Evolutionary conservation across 2,113 vertebrate species (phyloP), one percentile per base, ranked within the genome.

Genomic region (Corythoichthys haematopterus): DNA sequence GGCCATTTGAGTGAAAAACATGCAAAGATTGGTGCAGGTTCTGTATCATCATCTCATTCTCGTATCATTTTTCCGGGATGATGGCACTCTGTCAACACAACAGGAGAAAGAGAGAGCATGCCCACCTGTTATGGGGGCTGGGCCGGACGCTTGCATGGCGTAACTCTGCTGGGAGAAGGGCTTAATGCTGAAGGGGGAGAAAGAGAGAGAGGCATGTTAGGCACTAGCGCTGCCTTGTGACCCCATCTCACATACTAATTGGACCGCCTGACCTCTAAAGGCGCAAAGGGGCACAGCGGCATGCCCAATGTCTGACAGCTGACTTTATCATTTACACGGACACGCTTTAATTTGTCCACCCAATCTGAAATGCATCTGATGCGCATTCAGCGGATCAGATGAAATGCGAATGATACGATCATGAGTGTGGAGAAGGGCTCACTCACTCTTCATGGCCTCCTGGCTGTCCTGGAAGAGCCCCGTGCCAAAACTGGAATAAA

Each of bases 121-220:
- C 87, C 82, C 87, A 97, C 96, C 94, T 94, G 94, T 90, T 89
- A 96, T 91, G 52, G 94, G 89, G 82, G 94, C 85, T 0, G 92
- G 90, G 82, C 87, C 89, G 53, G 88, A 80, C 36, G 94, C 88
- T 85, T 96, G 96, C 90, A 95, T 93, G 90, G 91, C 56, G 68
- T 95, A 97, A 88, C 89, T 87, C 86, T 94, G 94, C 79, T 95
- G 94, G 84, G 94, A 94, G 89, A 97, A 98, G 80, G 95, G 95
- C 88, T 98, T 98, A 93, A 96, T 93, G 40, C 96, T 98, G 64
- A 72, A 37, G 68, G 87, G 76, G 86, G 66, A 72, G 75, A 40
- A 64, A 87, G 77, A 86, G 64, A 75, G 74, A 73, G 66, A 75
- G 63, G 82, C 65, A 77, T 65, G 69, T 88, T 82, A 85, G 60